A percentile compares a stretch with the other conserved stretches of the same genome.
These are phyloP conservation scores for Stichopus chloronotus DNA, from an alignment of 35 echinoderm and acorn worm species.

Conservation along the genomic window DNA sequence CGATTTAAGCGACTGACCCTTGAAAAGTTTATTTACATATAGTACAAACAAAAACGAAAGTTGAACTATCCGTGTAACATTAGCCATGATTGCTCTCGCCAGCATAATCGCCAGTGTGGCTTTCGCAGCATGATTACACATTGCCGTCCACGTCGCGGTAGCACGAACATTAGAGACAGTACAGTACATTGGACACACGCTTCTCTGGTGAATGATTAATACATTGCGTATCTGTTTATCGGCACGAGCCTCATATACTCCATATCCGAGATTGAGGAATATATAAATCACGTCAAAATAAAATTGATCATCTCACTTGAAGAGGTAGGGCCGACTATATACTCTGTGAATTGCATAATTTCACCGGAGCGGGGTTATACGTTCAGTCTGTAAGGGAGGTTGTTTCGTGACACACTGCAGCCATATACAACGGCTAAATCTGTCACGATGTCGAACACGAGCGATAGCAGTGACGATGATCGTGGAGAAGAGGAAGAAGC, in stretches of 20 bases:
- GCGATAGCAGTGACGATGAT: background rate
- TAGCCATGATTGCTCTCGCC: too few species aligned
- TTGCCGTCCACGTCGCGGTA: too few species aligned
- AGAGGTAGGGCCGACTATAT: too few species aligned
- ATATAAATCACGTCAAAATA: too few species aligned
- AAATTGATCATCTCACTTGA: too few species aligned
- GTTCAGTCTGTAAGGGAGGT: too few species aligned
- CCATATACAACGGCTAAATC: background rate
- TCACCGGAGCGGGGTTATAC: too few species aligned
- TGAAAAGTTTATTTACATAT: background rate
- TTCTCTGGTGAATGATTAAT: background rate
- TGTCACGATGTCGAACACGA: background rate
- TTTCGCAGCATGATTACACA: too few species aligned
- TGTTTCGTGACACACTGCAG: too few species aligned
- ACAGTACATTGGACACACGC: background rate
- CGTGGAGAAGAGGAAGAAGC: conserved; percentile 5
- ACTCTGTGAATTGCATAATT: too few species aligned
- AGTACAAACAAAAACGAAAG: background rate
- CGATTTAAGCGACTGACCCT: background rate
- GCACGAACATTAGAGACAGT: background rate
- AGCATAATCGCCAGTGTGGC: too few species aligned
- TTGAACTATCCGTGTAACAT: background rate
- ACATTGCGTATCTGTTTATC: background rate
- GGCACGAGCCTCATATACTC: background rate
- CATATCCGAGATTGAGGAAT: too few species aligned